Base-by-base conservation (phyloP, 2,797 vertebrate genomes). In the Fistularia tabacaria region DNA sequence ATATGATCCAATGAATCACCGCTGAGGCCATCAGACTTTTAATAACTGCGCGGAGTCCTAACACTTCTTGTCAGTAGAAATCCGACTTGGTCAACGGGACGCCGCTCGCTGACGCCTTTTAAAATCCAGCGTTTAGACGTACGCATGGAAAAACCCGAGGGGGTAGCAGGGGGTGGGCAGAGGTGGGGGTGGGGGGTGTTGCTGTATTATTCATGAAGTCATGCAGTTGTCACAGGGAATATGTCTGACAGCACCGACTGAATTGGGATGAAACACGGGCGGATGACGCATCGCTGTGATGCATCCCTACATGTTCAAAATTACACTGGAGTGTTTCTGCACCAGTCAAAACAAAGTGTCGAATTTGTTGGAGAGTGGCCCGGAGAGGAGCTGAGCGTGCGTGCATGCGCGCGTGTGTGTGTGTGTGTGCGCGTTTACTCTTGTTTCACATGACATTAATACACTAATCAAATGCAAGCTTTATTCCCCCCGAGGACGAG, bases 151-250 rank as follows among this genome's bases (percentile, higher is more conserved):
- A 63, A 25, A 25, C 62, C 40, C 70, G 46, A 50, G 59, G 46
- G 46, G 25, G 25, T 25, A 25, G 25, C 25, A 25, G 25, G 25
- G 25, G 25, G 25, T 25, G 25, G 25, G 25, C 25, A 5, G 25
- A 25, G 25, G 25, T 25, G 5, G 25, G 25, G 25, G 25, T 25
- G 25, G 3, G 14, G 14, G 50, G 10, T 12, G 49, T 38, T 9
- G 61, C 14, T 61, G 6, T 46, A 46, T 69, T 80, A 83, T 83
- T 80, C 74, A 83, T 78, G 65, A 74, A 62, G 74, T 76, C 65
- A 57, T 64, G 10, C 60, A 62, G 57, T 57, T 69, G 77, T 83
- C 79, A 78, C 62, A 69, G 39, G 40, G 57, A 73, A 76, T 77
- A 46, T 41, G 38, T 77, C 60, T 46, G 68, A 71, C 65, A 51